phyloP scores from a whole-genome alignment of 2,797 vertebrate genomes.

The Acridotheres tristis region DNA sequence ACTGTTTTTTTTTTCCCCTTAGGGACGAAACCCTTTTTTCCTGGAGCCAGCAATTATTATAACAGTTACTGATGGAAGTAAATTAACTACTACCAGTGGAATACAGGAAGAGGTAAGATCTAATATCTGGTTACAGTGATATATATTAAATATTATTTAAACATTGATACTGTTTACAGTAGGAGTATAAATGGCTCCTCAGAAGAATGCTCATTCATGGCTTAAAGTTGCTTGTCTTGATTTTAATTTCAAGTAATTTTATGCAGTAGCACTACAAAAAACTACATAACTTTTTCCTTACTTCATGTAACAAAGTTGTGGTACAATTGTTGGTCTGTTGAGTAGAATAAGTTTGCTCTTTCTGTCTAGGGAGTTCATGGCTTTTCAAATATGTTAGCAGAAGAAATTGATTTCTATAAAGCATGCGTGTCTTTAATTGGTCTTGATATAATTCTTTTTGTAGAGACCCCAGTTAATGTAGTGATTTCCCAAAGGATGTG shows the following conservation, averaged over 20 bases:
- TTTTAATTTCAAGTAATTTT: background rate
- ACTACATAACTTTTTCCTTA: background rate
- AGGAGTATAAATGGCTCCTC: background rate
- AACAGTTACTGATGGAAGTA: conserved; percentile 94
- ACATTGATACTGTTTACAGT: background rate
- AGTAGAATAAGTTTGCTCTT: background rate
- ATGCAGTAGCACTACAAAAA: background rate
- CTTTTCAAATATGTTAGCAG: background rate
- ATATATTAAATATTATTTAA: background rate
- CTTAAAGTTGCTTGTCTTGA: background rate
- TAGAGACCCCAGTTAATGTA: background rate
- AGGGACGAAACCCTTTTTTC: conserved; percentile 98
- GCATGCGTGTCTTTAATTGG: background rate
- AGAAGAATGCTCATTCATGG: background rate
- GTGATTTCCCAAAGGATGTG: background rate
- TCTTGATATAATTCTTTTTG: background rate
- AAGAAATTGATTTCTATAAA: background rate
- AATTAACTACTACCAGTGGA: conserved; percentile 87
- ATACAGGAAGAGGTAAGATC: conserved; percentile 94
- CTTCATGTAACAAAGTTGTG: background rate
- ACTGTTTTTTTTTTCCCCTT: background rate
- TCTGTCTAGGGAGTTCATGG: background rate
- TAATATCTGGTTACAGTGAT: background rate
- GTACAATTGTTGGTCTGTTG: background rate
- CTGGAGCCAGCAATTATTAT: conserved; percentile 95